Percentiles rank a stretch among this genome's conserved stretches.
phyloP scores from a whole-genome alignment of 2,113 vertebrate genomes.

The Guaruba guarouba region DNA sequence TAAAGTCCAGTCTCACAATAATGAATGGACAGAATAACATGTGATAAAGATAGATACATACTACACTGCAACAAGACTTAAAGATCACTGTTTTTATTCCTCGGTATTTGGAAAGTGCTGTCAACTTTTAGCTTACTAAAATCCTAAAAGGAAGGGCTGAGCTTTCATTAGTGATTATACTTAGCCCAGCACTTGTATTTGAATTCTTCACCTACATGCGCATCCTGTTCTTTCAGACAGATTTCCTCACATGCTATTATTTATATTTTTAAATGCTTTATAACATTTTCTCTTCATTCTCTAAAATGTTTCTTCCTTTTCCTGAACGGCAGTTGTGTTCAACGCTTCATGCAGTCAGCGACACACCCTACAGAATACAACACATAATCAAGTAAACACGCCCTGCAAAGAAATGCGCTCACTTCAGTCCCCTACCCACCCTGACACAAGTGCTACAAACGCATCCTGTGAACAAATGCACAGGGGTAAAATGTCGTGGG shows the following conservation, averaged over 20 bases:
- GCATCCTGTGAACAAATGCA: background rate
- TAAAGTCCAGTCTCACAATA: background rate
- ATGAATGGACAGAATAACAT: background rate
- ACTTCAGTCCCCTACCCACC: background rate
- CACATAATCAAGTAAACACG: background rate
- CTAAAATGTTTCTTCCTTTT: constrained; percentile 56
- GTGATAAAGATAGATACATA: background rate
- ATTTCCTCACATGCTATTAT: constrained; percentile 54
- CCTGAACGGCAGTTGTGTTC: constrained; percentile 21
- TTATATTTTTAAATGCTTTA: constrained; percentile 48
- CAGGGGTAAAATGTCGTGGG: background rate
- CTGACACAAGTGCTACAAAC: background rate
- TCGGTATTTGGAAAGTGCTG: constrained; percentile 5
- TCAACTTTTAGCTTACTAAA: constrained; percentile 28
- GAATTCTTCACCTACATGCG: constrained; percentile 29
- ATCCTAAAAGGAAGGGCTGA: constrained; percentile 56
- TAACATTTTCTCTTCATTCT: constrained; percentile 59
- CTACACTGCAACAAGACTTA: background rate
- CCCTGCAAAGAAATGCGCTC: constrained; percentile 34
- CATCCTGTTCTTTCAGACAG: constrained; percentile 36
- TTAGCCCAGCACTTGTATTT: constrained; percentile 32
- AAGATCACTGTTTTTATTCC: background rate
- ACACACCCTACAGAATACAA: constrained; percentile 44
- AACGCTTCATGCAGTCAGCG: background rate
- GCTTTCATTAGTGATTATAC: constrained; percentile 51